Evolutionary conservation across 2,113 vertebrate genomes (phyloP), one percentile per base, ranked within the genome.

Genomic region (Syngnathus floridae): DNA sequence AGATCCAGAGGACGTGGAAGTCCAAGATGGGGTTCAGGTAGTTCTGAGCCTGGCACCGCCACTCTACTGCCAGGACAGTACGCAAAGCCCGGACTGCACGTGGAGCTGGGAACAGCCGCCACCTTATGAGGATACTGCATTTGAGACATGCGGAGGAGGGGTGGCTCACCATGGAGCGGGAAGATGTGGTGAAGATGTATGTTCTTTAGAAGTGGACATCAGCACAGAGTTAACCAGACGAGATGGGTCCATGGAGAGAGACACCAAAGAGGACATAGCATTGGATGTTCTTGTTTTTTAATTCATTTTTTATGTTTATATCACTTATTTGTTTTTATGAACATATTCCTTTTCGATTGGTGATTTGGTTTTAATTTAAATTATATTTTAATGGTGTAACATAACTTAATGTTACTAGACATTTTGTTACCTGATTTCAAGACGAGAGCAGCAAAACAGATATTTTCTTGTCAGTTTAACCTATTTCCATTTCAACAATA

Each of bases 81-180:
- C 78, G 0, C 87, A 88, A 40, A 56, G 72, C 26, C 58, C 81
- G 21, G 79, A 85, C 41, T 89, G 88, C 80, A 84, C 45, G 1
- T 66, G 70, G 1, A 76, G 81, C 64, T 78, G 86, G 46, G 92
- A 95, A 49, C 80, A 67, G 9, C 93, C 93, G 22, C 94, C 93
- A 7, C 72, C 59, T 0, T 95, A 95, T 3, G 35, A 51, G 0
- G 36, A 22, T 16, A 40, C 16, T n/a, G 17, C 10, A 2, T 41
- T 52, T 3, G 8, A 1, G 66, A 58, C 36, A 10, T n/a, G 56
- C 2, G 35, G 56, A 38, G 37, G 36, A 37, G 54, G 13, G 13
- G 14, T 36, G 56, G 16, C 1, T 13, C 31, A 31, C 26, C 49
- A 40, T 45, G 70, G 66, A 81, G 19, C 37, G 59, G 37, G 6